Percentiles rank a stretch among this genome's conserved stretches.
Evolutionary conservation across 2,888 invertebrate species (phyloP).

Genomic region (Andrena minutula): DNA sequence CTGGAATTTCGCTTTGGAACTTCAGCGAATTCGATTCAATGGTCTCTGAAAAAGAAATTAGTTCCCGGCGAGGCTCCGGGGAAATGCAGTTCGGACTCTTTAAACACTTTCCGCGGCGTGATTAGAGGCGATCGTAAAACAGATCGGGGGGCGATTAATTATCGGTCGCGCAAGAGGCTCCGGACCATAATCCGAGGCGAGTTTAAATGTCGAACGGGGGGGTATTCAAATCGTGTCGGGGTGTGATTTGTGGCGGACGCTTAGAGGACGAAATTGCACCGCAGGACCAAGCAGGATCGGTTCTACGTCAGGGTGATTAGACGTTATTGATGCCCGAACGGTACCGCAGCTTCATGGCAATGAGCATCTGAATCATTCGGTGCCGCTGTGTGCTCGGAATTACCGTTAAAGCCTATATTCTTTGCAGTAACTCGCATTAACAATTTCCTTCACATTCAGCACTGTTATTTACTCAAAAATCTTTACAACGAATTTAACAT

Average conservation of each 20-base stretch:
- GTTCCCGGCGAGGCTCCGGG: background rate
- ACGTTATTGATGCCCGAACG: constrained; percentile 78
- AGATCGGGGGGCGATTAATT: constrained; percentile 69
- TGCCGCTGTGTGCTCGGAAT: constrained; percentile 31
- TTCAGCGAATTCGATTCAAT: background rate
- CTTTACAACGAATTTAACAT: background rate
- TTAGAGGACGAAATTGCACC: constrained; percentile 81
- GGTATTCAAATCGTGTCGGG: constrained; percentile 69
- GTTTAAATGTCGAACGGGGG: constrained; percentile 75
- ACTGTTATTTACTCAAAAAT: constrained; percentile 22
- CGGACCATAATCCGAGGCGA: constrained; percentile 74
- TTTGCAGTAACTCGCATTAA: constrained; percentile 30
- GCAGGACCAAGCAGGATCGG: constrained; percentile 76
- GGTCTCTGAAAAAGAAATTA: constrained; percentile 18
- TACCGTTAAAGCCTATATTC: constrained; percentile 46
- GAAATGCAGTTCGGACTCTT: constrained; percentile 50
- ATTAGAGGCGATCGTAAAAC: constrained; percentile 65
- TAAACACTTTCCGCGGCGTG: constrained; percentile 62
- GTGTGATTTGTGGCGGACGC: constrained; percentile 82
- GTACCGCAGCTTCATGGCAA: constrained; percentile 61
- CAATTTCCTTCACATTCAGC: background rate
- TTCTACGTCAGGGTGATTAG: constrained; percentile 79
- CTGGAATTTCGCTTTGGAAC: background rate
- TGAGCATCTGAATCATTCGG: constrained; percentile 68
- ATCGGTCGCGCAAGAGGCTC: constrained; percentile 66